phyloP scores from a whole-genome alignment of 2,113 vertebrate species.

The Benthochromis sp. region DNA sequence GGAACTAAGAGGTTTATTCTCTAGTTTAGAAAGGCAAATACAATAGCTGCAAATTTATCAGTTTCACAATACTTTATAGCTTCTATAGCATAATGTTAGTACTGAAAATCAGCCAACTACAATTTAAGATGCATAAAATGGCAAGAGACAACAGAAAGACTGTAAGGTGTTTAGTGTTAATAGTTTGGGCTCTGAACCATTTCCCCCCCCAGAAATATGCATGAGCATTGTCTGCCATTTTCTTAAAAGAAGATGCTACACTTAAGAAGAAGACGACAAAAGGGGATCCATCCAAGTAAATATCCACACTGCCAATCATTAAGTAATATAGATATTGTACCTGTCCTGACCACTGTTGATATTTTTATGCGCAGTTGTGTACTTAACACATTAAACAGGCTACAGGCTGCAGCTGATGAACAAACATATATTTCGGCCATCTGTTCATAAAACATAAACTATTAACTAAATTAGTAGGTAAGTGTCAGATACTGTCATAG shows the following conservation, averaged over 20 bases:
- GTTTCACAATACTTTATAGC: background rate
- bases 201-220: too few species aligned
- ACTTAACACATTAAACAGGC: background rate
- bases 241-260: background rate
- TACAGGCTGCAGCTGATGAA: background rate
- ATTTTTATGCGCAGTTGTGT: background rate
- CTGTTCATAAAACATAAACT: background rate
- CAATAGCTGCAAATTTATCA: background rate
- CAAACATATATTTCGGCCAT: background rate
- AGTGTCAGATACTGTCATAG: background rate
- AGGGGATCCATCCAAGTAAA: background rate
- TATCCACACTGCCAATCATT: background rate
- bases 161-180: background rate
- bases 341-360: background rate
- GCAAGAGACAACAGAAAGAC: background rate
- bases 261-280: background rate
- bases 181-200: background rate
- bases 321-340: background rate
- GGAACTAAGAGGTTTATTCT: constrained; percentile 46
- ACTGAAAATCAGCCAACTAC: background rate
- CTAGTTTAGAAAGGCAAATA: background rate
- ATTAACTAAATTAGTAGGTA: background rate
- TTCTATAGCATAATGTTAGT: background rate
- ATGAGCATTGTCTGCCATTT: background rate
- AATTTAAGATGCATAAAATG: background rate